These are phyloP conservation scores for Apis mellifera DNA, from an alignment of 1,140 invertebrate genomes.

Conservation along the genomic window Amel_HAv3.1 CM009932.2:10999001-10999500, in stretches of 20 bases:
- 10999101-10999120: constrained; percentile 20
- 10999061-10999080: not conserved
- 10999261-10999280: constrained; percentile 47
- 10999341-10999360: constrained; percentile 9
- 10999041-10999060: constrained; percentile 29
- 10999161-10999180: constrained; percentile 24
- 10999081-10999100: constrained; percentile 35
- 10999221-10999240: constrained; percentile 56
- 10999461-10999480: too few relatives aligned
- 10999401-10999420: not conserved
- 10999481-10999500: too few relatives aligned
- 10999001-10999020: too few relatives aligned
- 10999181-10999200: constrained; percentile 18
- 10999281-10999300: constrained; percentile 46
- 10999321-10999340: constrained; percentile 61
- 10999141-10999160: constrained; percentile 42
- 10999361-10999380: not conserved
- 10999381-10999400: not conserved
- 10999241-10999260: constrained; percentile 54
- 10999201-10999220: constrained; percentile 33
- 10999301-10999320: constrained; percentile 40
- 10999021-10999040: not conserved
- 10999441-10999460: not conserved
- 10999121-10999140: constrained; percentile 35
- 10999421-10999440: not conserved